Evolutionary conservation across 2,797 vertebrate species (phyloP).

Genomic region (Diceros bicornis): DNA sequence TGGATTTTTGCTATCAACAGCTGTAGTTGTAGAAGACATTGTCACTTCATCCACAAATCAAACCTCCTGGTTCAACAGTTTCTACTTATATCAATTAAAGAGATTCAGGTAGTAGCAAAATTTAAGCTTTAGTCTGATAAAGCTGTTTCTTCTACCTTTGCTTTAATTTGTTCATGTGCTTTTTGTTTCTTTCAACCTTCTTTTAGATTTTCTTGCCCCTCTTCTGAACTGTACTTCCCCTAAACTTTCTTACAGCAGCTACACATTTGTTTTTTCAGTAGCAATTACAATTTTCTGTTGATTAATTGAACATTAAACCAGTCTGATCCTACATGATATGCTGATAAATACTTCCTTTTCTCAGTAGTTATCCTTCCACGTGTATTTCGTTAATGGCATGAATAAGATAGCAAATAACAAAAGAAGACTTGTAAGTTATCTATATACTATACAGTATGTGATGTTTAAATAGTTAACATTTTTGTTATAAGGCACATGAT

Average conservation of each 20-base stretch:
- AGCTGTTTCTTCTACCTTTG: background rate
- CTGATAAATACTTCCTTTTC: background rate
- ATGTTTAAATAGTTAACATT: constrained; percentile 29
- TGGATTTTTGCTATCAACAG: background rate
- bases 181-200: constrained; percentile 13
- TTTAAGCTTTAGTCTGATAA: background rate
- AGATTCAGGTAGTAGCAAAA: background rate
- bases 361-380: background rate
- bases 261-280: background rate
- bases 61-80: background rate
- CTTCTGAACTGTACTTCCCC: background rate
- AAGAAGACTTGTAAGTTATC: background rate
- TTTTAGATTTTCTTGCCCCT: background rate
- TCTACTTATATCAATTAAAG: background rate
- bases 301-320: background rate
- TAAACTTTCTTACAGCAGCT: background rate
- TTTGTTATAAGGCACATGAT: background rate
- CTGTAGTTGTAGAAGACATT: background rate
- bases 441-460: background rate
- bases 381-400: background rate
- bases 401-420: constrained; percentile 11
- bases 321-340: background rate
- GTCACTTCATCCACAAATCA: background rate
- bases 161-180: background rate
- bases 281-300: background rate